Evolutionary conservation across 2,888 invertebrate species (phyloP), one percentile per base, ranked within the genome.

Genomic region (Herminia tarsipennalis): DNA sequence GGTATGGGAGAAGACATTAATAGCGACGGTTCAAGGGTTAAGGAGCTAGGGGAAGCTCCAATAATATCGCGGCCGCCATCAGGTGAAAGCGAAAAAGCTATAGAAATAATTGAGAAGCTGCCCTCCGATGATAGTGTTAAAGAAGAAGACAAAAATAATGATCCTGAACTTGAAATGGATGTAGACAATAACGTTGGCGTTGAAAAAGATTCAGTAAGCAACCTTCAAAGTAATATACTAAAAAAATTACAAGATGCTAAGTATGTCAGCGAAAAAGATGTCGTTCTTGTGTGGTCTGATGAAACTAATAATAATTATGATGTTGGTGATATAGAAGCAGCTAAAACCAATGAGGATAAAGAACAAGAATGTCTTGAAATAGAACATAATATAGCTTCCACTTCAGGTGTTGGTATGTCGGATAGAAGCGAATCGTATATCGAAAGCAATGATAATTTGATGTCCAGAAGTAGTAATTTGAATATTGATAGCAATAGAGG

Each of bases 401-500:
- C 66, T 1, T 80, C 81, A 0, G 60, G 54, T 2, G 66, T 73
- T 1, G 77, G 72, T 14, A 57, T 75, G 1, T 88, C 88, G 0
- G 88, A 88, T 10, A 78, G 76, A 51, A 76, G 81, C 0, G 87
- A 83, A 22, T 86, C 85, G 0, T 33, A 81, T 14, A 64, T 73
- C 8, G 86, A 79, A 52, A 88, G 85, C 51, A 76, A 61, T 27
- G 83, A 84, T 2, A 82, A 81, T 49, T 59, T 86, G 2, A 68
- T 81, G 1, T 70, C 76, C 8, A 78, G 80, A 35, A 75, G 72
- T 24, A 83, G 85, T 27, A 81, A 81, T 39, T 52, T 89, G 3
- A 85, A 86, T 21, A 86, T 88, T 5, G 87, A 88, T 38, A 88
- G 87, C 37, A 87, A 83, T 25, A 75, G 88, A 68, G 88, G 89